A percentile compares a stretch with the other conserved stretches of the same genome.
Evolutionary conservation across 2,797 vertebrate genomes (phyloP).

Genomic region (Lagodon rhomboides): DNA sequence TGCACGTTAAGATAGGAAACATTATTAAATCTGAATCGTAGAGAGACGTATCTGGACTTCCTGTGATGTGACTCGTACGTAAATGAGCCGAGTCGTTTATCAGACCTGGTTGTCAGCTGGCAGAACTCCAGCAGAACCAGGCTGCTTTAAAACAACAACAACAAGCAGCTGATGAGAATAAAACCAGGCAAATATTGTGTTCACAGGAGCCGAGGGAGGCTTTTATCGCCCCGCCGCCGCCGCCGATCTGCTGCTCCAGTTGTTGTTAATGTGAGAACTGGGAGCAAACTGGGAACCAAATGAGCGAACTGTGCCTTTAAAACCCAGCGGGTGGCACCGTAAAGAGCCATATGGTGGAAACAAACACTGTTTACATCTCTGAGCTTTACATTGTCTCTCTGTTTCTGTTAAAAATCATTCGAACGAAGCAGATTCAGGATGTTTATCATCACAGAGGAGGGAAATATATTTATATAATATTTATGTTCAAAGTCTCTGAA

Average conservation of each 20-base stretch:
- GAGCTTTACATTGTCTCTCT: too few species aligned
- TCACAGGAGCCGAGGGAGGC: constrained; percentile 14
- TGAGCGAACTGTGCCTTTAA: constrained; percentile 69
- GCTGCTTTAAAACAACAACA: constrained; percentile 1
- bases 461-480: background rate
- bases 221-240: constrained; percentile 42
- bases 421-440: background rate
- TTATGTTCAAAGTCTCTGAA: background rate
- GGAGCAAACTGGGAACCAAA: constrained; percentile 58
- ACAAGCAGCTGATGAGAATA: constrained; percentile 33
- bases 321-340: constrained; percentile 67
- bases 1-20: background rate
- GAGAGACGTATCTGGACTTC: background rate
- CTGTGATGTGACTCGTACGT: too few species aligned
- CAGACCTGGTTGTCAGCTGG: background rate
- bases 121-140: background rate
- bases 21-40: background rate
- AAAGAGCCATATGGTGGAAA: constrained; percentile 31
- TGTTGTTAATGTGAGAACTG: constrained; percentile 70
- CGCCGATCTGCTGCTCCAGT: constrained; percentile 56
- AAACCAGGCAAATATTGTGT: constrained; percentile 49
- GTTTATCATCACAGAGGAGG: too few species aligned
- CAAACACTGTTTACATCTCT: background rate
- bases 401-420: background rate
- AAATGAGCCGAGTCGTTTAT: background rate